phyloP scores from a whole-genome alignment of 2,888 invertebrate genomes.

The Tachina grossa region DNA sequence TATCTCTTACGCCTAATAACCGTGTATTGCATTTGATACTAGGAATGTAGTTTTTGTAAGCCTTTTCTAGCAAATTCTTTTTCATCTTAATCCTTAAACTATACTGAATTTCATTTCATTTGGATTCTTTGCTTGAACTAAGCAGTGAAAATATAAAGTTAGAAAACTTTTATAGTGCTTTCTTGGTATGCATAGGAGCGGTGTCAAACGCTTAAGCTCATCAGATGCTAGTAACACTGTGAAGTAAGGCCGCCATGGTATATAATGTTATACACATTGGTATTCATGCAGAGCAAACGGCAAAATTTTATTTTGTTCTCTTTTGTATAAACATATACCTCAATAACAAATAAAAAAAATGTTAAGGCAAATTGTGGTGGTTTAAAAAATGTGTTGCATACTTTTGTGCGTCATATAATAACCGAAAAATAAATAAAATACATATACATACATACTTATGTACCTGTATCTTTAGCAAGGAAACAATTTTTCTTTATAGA shows the following conservation, averaged over 20 bases:
- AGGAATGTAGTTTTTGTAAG: not conserved
- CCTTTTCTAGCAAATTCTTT: conserved; percentile 1
- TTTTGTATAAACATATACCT: not conserved
- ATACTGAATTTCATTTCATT: conserved; percentile 16
- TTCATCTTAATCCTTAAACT: conserved; percentile 42
- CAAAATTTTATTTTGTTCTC: not conserved
- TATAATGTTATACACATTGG: too few relatives aligned
- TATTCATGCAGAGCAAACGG: too few relatives aligned
- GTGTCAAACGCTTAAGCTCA: too few relatives aligned
- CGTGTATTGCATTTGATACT: not conserved
- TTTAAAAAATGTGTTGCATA: conserved; percentile 24
- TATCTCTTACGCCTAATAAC: not conserved
- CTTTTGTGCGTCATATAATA: conserved; percentile 11
- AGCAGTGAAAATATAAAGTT: too few relatives aligned
- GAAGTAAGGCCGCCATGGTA: too few relatives aligned
- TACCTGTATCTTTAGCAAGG: not conserved
- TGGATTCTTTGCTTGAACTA: too few relatives aligned
- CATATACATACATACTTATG: not conserved
- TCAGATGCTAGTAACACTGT: too few relatives aligned
- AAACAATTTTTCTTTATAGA: too few relatives aligned
- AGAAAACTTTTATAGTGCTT: not conserved
- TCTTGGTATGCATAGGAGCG: too few relatives aligned
- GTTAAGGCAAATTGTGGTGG: conserved; percentile 13
- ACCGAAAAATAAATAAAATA: not conserved
- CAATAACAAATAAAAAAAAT: conserved; percentile 5